A percentile compares a stretch with the other conserved stretches of the same genome.
These are phyloP conservation scores for Nomada fabriciana DNA, from an alignment of 2,888 invertebrate genomes.

Conservation along the genomic window DNA sequence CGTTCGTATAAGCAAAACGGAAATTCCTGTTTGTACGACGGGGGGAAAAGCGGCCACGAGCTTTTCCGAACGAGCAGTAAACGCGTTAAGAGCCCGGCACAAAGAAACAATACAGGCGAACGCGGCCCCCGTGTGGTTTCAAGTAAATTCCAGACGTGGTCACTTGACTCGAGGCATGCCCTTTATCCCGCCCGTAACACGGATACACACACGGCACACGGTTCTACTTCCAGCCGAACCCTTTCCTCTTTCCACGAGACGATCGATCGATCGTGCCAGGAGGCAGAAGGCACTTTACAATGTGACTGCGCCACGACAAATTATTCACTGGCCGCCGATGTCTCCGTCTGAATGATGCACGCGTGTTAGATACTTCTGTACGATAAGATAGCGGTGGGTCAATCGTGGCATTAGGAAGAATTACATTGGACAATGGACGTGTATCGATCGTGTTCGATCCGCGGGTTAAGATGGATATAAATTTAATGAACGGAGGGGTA, in stretches of 20 bases:
- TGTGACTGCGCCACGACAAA: constrained; percentile 66
- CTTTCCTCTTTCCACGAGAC: constrained; percentile 23
- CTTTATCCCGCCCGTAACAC: constrained; percentile 43
- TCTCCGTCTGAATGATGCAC: constrained; percentile 61
- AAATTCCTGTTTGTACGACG: constrained; percentile 6
- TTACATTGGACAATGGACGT: constrained; percentile 17
- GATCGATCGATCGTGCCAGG: constrained; percentile 71
- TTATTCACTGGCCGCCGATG: constrained; percentile 70
- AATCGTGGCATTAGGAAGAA: not conserved
- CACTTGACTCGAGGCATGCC: constrained; percentile 59
- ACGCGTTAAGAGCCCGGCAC: constrained; percentile 50
- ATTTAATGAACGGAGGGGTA: too few relatives aligned
- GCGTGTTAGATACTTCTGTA: constrained; percentile 38
- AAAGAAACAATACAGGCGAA: constrained; percentile 48
- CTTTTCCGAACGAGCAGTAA: constrained; percentile 25
- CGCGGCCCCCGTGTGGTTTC: constrained; percentile 37
- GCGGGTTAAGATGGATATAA: too few relatives aligned
- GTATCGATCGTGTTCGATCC: constrained; percentile 37
- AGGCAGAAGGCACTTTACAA: constrained; percentile 64
- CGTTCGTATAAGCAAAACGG: constrained; percentile 19
- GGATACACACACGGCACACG: constrained; percentile 7
- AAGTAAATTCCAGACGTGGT: constrained; percentile 55
- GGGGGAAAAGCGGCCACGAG: not conserved
- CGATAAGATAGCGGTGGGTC: constrained; percentile 25
- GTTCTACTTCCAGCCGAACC: constrained; percentile 13